phyloP scores from a whole-genome alignment of 2,888 invertebrate genomes.

The Melinaea menophilus region DNA sequence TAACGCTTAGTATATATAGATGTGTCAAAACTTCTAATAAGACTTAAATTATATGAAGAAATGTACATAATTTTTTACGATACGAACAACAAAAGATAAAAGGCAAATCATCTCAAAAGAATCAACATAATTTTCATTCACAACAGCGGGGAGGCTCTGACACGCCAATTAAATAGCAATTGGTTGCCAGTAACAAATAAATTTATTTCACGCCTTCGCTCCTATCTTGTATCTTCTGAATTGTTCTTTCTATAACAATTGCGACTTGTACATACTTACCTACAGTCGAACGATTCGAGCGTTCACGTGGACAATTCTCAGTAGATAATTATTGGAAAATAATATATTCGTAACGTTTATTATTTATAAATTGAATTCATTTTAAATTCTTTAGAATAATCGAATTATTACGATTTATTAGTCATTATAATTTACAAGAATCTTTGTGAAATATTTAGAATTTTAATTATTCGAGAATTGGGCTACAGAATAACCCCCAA shows the following conservation, averaged over 20 bases:
- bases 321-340: neutral
- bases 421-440: too few species aligned
- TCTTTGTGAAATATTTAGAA: too few species aligned
- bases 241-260: conserved; percentile 67
- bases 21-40: too few species aligned
- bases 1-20: too few species aligned
- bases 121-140: conserved; percentile 40
- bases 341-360: neutral
- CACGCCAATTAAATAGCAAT: conserved; percentile 66
- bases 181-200: conserved; percentile 57
- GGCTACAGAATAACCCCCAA: neutral
- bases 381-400: too few species aligned
- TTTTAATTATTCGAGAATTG: too few species aligned
- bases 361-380: neutral
- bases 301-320: conserved; percentile 18
- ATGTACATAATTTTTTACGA: conserved; percentile 20
- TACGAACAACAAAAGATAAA: conserved; percentile 27
- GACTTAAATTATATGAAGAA: neutral
- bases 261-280: conserved; percentile 54
- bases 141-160: conserved; percentile 43
- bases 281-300: conserved; percentile 43
- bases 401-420: too few species aligned
- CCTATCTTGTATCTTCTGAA: conserved; percentile 68
- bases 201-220: conserved; percentile 62
- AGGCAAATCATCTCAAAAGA: conserved; percentile 36